phyloP scores from a whole-genome alignment of 2,888 invertebrate genomes.

The Perizoma flavofasciatum region DNA sequence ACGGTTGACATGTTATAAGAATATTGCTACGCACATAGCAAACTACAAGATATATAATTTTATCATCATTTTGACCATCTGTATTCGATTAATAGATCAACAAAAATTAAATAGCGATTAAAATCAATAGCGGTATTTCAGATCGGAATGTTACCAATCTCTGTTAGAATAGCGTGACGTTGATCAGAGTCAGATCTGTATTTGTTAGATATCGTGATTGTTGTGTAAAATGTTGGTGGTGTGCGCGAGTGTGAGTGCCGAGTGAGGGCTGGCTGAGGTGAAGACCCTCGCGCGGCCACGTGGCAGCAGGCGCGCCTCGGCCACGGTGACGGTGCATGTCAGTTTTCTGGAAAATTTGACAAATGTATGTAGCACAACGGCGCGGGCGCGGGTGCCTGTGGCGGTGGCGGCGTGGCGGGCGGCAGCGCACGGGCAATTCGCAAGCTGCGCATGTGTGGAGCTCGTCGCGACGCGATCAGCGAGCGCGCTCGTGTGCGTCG shows the following conservation, averaged over 20 bases:
- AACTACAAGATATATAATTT: too few species aligned
- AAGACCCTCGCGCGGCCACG: constrained; percentile 56
- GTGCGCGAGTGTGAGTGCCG: constrained; percentile 32
- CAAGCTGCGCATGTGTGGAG: constrained; percentile 66
- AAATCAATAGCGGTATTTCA: constrained; percentile 35
- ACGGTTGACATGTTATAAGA: too few species aligned
- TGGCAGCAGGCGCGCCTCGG: constrained; percentile 63
- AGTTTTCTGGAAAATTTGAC: constrained; percentile 82
- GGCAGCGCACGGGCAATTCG: constrained; percentile 63
- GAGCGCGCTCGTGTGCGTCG: constrained; percentile 71
- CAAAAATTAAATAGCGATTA: constrained; percentile 21
- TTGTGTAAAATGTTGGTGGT: constrained; percentile 34
- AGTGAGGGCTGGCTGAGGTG: constrained; percentile 26
- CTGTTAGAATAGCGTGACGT: constrained; percentile 40
- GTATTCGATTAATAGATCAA: too few species aligned
- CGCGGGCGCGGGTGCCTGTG: constrained; percentile 49
- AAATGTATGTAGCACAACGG: constrained; percentile 78
- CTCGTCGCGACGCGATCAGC: constrained; percentile 63
- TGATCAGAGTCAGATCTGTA: constrained; percentile 40
- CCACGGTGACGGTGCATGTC: constrained; percentile 75
- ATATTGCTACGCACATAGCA: too few species aligned
- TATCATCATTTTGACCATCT: too few species aligned
- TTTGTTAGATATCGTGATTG: constrained; percentile 40
- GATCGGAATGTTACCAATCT: constrained; percentile 41
- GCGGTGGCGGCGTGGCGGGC: constrained; percentile 50